Evolutionary conservation across 2,797 vertebrate genomes (phyloP), one percentile per base, ranked within the genome.

Genomic region (Anniella stebbinsi): DNA sequence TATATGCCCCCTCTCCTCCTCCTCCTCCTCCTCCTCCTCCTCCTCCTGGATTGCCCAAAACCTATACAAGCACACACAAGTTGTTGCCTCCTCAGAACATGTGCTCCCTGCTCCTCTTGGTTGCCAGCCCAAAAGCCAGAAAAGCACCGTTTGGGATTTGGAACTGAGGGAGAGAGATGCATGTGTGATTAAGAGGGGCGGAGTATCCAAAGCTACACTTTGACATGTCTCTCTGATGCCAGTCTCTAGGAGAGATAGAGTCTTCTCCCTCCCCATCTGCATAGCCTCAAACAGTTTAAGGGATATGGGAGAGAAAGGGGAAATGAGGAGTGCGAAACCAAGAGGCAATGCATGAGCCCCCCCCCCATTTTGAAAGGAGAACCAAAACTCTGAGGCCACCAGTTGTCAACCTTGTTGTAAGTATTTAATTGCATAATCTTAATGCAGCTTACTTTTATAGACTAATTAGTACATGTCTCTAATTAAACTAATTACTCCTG

Each of bases 401-500:
- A 85, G 45, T 72, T 54, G 83, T 36, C 38, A 81, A 38, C 21
- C 28, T n/a, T 28, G 67, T 12, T 28, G 5, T 33, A 70, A 70
- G 66, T 86, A 38, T 94, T 92, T 0, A 2, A 1, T 87, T 92
- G 83, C 90, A 92, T 91, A 92, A 93, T 28, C 89, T 81, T 88
- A 70, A 76, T 87, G 86, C 83, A 91, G 89, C 90, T 92, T 75
- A 48, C 33, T 28, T 83, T 88, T 75, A 51, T 91, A 75, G 0
- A 0, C 89, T 92, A 93, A 84, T 84, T 87, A 89, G 67, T 96
- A 94, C 94, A 94, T 94, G 80, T 88, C 92, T 92, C 94, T 91
- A 90, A 90, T 95, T 95, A 92, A 73, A 95, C 80, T 94, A 93
- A 96, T 97, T 96, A 89, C 82, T 95, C 84, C 94, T 95, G 90